Percentiles rank a stretch among this genome's conserved stretches.
Conservation (phyloP, 1,140 invertebrate genomes). For the Coenobita brevimanus region DNA sequence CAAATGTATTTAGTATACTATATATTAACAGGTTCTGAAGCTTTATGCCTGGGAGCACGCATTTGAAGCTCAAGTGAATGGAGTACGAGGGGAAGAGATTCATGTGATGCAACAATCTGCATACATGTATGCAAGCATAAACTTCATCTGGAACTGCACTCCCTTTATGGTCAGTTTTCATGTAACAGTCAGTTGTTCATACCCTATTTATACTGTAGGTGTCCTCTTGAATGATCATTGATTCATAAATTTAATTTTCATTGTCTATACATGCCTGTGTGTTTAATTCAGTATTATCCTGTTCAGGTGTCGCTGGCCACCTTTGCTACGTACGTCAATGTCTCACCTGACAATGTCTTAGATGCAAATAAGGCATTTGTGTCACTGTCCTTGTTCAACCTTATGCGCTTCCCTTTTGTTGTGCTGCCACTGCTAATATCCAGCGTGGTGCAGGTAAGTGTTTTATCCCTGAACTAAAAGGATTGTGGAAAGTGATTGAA, state of each 20-base stretch:
- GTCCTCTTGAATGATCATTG: no score
- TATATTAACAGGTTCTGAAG: conserved; percentile 70
- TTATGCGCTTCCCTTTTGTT: conserved; percentile 89
- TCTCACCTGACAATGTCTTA: conserved; percentile 74
- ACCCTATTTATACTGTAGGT: background rate
- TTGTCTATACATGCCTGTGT: no score
- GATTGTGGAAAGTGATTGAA: no score
- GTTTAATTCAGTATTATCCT: no score
- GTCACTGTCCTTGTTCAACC: conserved; percentile 97
- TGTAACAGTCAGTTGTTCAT: background rate
- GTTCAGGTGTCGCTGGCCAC: conserved; percentile 74
- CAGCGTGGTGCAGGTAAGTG: conserved; percentile 73
- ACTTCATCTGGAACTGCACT: conserved; percentile 95
- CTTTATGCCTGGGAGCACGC: conserved; percentile 73
- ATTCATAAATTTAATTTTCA: background rate
- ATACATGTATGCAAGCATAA: conserved; percentile 79
- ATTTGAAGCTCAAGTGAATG: conserved; percentile 73
- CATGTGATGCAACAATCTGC: conserved; percentile 73
- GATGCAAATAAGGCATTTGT: conserved; percentile 88
- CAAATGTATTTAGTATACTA: no score
- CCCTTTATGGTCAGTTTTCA: conserved; percentile 74
- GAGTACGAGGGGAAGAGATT: conserved; percentile 73
- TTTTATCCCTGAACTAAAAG: no score
- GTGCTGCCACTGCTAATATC: conserved; percentile 77
- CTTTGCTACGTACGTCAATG: conserved; percentile 75